Conservation (phyloP, 2,888 invertebrate species). For the Rhabditoides inermis region DNA sequence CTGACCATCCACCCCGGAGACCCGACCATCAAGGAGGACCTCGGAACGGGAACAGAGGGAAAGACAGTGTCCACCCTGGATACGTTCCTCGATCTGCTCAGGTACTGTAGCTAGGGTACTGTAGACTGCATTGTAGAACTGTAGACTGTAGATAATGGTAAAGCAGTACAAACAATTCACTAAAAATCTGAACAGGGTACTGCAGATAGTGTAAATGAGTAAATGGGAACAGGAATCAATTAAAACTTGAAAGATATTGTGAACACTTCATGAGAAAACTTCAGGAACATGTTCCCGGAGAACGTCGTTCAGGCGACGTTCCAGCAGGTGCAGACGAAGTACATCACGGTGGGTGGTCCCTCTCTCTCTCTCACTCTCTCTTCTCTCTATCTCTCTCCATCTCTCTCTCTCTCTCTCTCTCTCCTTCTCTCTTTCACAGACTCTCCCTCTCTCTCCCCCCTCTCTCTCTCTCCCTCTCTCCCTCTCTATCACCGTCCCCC, state of each 20-base stretch:
- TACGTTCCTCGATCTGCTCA: conserved; percentile 77
- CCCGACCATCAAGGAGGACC: conserved; percentile 53
- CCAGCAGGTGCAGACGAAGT: conserved; percentile 52
- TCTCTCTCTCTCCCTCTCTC: too few species aligned
- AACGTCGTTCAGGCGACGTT: conserved; percentile 74
- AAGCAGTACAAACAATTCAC: too few species aligned
- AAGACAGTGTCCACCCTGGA: conserved; percentile 61
- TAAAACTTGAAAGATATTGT: too few species aligned
- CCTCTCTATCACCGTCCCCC: neutral
- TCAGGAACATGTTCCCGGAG: conserved; percentile 81
- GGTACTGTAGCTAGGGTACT: too few species aligned
- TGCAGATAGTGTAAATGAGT: too few species aligned
- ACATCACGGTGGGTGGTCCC: conserved; percentile 42
- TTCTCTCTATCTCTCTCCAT: too few species aligned
- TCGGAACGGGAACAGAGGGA: conserved; percentile 44
- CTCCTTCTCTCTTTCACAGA: neutral
- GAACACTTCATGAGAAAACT: too few species aligned
- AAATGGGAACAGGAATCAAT: too few species aligned
- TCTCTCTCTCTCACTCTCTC: conserved; percentile 1
- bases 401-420: neutral
- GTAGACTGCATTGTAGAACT: neutral
- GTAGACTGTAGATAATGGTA: too few species aligned
- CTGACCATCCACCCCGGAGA: conserved; percentile 64
- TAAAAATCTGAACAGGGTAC: too few species aligned
- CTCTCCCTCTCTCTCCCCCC: conserved; percentile 2